A percentile compares a stretch with the other conserved stretches of the same genome.
These are phyloP conservation scores for Ictidomys tridecemlineatus DNA, from an alignment of 2,113 vertebrate species.

Conservation along the genomic window DNA sequence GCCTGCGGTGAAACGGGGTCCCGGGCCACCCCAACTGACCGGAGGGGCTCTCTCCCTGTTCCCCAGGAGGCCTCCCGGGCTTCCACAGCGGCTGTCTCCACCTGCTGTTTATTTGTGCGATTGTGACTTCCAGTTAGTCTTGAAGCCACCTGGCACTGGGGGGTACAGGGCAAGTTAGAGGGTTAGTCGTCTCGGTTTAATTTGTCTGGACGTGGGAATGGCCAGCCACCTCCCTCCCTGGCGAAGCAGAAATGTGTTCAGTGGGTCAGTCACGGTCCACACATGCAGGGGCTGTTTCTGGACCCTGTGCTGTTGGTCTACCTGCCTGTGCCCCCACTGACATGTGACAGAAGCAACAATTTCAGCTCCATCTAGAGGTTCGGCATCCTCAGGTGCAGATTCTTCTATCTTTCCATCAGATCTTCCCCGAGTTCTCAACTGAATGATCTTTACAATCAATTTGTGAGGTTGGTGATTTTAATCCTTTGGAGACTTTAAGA, in stretches of 20 bases:
- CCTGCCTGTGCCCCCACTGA: neutral
- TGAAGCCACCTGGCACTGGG: neutral
- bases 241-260: accelerated
- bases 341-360: accelerated
- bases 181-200: neutral
- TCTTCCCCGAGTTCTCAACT: neutral
- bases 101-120: accelerated
- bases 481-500: neutral
- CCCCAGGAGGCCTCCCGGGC: neutral
- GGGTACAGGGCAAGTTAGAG: neutral
- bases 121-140: neutral
- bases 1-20: no score
- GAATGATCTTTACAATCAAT: neutral
- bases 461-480: neutral
- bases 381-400: accelerated
- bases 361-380: accelerated
- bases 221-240: neutral
- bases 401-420: neutral
- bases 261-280: accelerated
- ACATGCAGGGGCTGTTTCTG: accelerated
- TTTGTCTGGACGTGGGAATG: neutral
- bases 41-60: neutral
- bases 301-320: accelerated
- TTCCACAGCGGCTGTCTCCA: no score
- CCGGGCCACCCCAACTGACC: neutral